Base-by-base conservation (phyloP, 92 coral and sea anemone genomes). In the Parazoanthus atlanticus region DNA sequence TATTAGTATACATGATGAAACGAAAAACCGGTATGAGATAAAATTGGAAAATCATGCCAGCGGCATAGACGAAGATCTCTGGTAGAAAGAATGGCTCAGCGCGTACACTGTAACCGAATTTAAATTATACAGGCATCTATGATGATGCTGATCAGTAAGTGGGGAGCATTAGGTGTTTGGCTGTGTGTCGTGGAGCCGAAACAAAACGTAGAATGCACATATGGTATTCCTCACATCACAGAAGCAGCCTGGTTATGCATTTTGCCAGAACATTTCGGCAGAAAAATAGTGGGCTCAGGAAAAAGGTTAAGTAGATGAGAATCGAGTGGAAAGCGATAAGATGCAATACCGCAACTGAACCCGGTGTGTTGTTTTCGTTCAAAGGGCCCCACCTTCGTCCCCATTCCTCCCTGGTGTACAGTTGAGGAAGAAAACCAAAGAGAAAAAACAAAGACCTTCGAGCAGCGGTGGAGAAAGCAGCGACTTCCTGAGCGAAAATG, bases 381-480 rank as follows among this genome's bases (percentile, higher is more conserved):
- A 76, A 77, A 86, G 82, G 74, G 26, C 82, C 5, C 36, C 82
- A 6, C 28, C 61, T 32, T 21, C 81, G 17, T 49, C 89, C 9
- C 89, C 72, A 1, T 43, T 10, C 36, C 58, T 16, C 21, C 25
- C 71, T 6, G 41, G 25, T 28, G 87, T 29, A n/a, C 67, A 70
- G 17, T 2, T 33, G 56, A 82, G 89, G 49, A 72, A 67, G 21
- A 88, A 11, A 41, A 84, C 81, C 61, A 89, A 83, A 10, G 96
- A 92, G 29, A 69, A 49, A 61, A 93, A 90, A 70, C 91, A 91
- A 23, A 88, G 94, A 47, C 94, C 94, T 67, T 89, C 79, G 43
- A 92, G 98, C 84, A 86, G 91, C 3, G 96, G 91, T 30, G 87
- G 87, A 33, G 87, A 84, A 70, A 95, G 93, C 72, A 36, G 91